These are phyloP conservation scores for Lophius americanus DNA, from an alignment of 2,797 vertebrate species.

Conservation along the genomic window DNA sequence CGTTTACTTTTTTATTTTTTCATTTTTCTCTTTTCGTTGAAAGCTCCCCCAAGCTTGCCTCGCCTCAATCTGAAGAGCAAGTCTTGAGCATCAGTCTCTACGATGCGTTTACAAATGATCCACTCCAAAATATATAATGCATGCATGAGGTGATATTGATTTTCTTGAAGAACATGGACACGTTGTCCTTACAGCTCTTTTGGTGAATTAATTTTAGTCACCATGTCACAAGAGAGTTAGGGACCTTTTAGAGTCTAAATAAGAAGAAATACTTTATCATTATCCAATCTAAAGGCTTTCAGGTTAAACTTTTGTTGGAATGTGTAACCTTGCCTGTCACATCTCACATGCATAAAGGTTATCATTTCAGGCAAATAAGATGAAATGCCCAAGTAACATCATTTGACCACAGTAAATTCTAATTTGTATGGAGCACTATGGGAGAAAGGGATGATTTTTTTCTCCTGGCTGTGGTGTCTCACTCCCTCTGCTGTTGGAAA, in stretches of 20 bases:
- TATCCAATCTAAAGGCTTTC: too few relatives aligned
- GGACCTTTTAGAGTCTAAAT: neutral
- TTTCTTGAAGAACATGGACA: neutral
- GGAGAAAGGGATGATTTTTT: too few relatives aligned
- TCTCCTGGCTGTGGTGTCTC: neutral
- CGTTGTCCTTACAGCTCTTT: neutral
- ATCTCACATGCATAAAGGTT: neutral
- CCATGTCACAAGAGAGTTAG: neutral
- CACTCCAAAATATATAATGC: neutral
- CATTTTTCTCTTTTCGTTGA: neutral
- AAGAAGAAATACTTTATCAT: neutral
- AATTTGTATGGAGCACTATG: neutral
- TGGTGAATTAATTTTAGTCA: neutral
- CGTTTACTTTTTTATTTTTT: too few relatives aligned
- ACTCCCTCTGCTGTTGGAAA: slow-evolving; percentile 53
- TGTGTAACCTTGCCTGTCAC: neutral
- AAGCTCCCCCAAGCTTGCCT: neutral
- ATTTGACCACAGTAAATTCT: neutral
- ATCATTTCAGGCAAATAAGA: slow-evolving; percentile 2
- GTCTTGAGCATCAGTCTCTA: too few relatives aligned
- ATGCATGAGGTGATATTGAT: neutral
- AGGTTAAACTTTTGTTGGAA: too few relatives aligned
- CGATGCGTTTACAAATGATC: neutral
- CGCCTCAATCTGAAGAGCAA: neutral
- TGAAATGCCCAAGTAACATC: slow-evolving; percentile 2